Base-by-base conservation (phyloP, 2,113 vertebrate species). In the Lucifuga dentata region DNA sequence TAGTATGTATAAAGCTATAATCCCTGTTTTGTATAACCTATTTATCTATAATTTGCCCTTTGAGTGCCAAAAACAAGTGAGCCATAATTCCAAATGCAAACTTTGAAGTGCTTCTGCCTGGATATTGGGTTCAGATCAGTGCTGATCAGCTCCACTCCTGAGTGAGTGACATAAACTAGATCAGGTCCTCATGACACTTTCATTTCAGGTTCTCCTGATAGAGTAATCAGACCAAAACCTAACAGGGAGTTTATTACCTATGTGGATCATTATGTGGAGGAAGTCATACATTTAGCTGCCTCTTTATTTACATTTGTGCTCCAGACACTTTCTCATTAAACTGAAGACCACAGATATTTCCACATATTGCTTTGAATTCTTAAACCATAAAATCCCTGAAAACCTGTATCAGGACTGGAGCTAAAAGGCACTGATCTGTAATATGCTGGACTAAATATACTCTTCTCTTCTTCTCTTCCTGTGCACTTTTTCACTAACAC, bases 101-200 rank as follows among this genome's bases (percentile, higher is more conserved):
- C 7, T 29, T 29, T 29, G 3, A 7, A 29, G 26, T 29, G 26
- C 26, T 29, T 29, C 26, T 29, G 26, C n/a, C n/a, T 29, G 26
- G 26, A 29, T 80, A 46, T 66, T 78, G 26, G 26, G 66, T 40
- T 40, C 2, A 56, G 48, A 67, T 70, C 73, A 79, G 67, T 66
- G 68, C 65, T 35, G 33, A 56, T 71, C n/a, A 4, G 51, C 68
- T 81, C 69, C 68, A 65, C 51, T 82, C 68, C 68, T 61, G 61
- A 49, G n/a, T n/a, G n/a, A n/a, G n/a, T n/a, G n/a, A n/a, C n/a
- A n/a, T n/a, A n/a, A n/a, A n/a, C n/a, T n/a, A n/a, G n/a, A n/a
- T n/a, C n/a, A n/a, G n/a, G n/a, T n/a, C n/a, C n/a, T n/a, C n/a
- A n/a, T n/a, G n/a, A n/a, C n/a, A n/a, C n/a, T n/a, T n/a, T n/a